A percentile compares a stretch with the other conserved stretches of the same genome.
phyloP scores from a whole-genome alignment of 2,888 invertebrate genomes.

The Nasonovia ribisnigri region DNA sequence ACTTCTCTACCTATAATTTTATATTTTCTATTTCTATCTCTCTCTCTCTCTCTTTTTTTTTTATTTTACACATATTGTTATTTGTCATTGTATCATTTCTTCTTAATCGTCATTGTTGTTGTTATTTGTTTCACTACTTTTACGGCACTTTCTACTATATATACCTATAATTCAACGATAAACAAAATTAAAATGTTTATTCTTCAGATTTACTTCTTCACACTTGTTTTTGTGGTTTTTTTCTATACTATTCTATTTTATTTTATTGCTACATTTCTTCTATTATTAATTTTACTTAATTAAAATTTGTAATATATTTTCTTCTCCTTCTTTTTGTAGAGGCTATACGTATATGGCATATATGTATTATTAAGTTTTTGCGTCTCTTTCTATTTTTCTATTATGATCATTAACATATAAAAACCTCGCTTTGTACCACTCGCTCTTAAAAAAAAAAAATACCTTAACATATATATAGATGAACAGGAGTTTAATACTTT shows the following conservation, averaged over 20 bases:
- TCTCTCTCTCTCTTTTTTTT: conserved; percentile 31
- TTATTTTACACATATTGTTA: conserved; percentile 32
- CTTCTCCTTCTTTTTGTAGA: conserved; percentile 26
- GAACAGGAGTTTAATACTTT: conserved; percentile 43
- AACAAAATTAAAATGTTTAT: neutral
- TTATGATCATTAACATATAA: conserved; percentile 22
- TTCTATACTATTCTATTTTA: conserved; percentile 16
- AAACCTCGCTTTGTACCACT: conserved; percentile 37
- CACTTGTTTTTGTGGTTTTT: conserved; percentile 44
- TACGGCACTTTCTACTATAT: conserved; percentile 39
- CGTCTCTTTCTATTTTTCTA: conserved; percentile 20
- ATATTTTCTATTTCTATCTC: conserved; percentile 53
- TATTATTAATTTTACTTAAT: conserved; percentile 14
- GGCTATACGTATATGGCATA: neutral
- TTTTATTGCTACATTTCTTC: neutral
- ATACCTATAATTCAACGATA: conserved; percentile 11
- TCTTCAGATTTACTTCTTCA: conserved; percentile 48
- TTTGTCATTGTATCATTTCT: conserved; percentile 44
- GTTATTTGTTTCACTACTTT: conserved; percentile 36
- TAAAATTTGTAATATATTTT: conserved; percentile 30
- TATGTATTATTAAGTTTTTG: neutral
- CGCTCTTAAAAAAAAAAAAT: conserved; percentile 13
- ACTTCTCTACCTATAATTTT: conserved; percentile 62
- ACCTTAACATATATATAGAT: neutral
- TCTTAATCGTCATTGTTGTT: conserved; percentile 42